Evolutionary conservation across 2,797 vertebrate species (phyloP).

Genomic region (Trematomus bernacchii): DNA sequence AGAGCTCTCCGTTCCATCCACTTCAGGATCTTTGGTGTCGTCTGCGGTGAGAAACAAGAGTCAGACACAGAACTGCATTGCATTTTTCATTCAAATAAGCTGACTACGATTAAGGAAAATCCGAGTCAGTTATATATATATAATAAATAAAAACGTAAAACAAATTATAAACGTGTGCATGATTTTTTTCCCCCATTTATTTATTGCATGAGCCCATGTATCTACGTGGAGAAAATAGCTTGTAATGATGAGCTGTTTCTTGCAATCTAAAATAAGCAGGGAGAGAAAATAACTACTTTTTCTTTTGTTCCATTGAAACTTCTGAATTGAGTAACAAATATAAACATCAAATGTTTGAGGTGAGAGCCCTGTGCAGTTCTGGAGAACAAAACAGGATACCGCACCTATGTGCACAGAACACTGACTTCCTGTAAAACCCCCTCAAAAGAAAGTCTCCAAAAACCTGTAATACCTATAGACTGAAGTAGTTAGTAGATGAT

Average conservation of each 20-base stretch:
- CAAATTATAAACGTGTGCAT: too few species aligned
- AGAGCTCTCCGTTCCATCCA: constrained; percentile 21
- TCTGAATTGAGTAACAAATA: constrained; percentile 5
- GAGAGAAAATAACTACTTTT: background rate
- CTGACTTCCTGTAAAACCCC: too few species aligned
- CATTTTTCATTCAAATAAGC: background rate
- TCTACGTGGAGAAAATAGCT: background rate
- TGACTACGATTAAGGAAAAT: background rate
- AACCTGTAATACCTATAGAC: background rate
- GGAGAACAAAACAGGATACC: constrained; percentile 50
- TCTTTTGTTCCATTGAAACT: background rate
- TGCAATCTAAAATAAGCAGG: background rate
- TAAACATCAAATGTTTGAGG: background rate
- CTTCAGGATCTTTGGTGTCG: constrained; percentile 30
- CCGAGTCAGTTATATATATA: background rate
- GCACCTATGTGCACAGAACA: background rate
- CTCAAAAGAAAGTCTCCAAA: background rate
- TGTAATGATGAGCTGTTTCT: background rate
- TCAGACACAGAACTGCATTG: background rate
- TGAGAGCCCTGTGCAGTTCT: too few species aligned
- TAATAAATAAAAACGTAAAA: background rate
- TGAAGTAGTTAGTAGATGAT: background rate
- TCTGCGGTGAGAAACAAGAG: constrained; percentile 39
- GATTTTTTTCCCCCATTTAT: too few species aligned
- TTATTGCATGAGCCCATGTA: too few species aligned